Percentiles rank a stretch among this genome's conserved stretches.
Conservation (phyloP, 2,797 vertebrate genomes). For the Xenentodon cancila region DNA sequence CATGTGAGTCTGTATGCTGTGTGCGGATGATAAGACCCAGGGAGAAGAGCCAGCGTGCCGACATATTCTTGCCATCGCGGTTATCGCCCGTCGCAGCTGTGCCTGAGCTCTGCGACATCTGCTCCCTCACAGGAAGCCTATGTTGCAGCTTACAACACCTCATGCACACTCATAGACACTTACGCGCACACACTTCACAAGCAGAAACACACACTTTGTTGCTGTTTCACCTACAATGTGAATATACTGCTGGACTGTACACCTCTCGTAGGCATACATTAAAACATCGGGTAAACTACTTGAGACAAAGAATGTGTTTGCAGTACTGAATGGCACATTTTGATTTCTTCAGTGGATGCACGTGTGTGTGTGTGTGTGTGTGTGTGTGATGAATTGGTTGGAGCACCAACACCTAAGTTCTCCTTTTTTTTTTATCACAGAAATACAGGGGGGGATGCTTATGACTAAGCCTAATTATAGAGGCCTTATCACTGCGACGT, state of each 20-base stretch:
- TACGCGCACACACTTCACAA: slow-evolving; percentile 22
- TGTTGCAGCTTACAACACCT: slow-evolving; percentile 76
- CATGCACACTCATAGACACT: slow-evolving; percentile 27
- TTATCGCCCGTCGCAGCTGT: slow-evolving; percentile 86
- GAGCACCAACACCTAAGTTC: slow-evolving; percentile 64
- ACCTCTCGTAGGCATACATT: slow-evolving; percentile 20
- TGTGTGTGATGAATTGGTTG: slow-evolving; percentile 52
- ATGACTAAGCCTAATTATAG: slow-evolving; percentile 87
- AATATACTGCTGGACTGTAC: slow-evolving; percentile 43
- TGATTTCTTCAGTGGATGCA: slow-evolving; percentile 37
- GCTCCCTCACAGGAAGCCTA: slow-evolving; percentile 84
- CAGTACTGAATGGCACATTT: slow-evolving; percentile 57
- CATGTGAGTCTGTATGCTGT: slow-evolving; percentile 71
- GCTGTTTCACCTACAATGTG: slow-evolving; percentile 36
- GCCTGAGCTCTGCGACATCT: slow-evolving; percentile 83
- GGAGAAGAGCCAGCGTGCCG: slow-evolving; percentile 81
- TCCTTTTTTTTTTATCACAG: slow-evolving; percentile 65
- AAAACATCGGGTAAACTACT: slow-evolving; percentile 68
- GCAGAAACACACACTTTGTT: slow-evolving; percentile 41
- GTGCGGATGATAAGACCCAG: slow-evolving; percentile 78
- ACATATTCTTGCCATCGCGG: slow-evolving; percentile 81
- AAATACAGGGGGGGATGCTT: slow-evolving; percentile 82
- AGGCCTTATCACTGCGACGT: slow-evolving; percentile 79
- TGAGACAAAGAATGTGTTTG: slow-evolving; percentile 70
- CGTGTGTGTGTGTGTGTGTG: slow-evolving; percentile 29